Evolutionary conservation across 2,797 vertebrate species (phyloP).

Genomic region (Podarcis siculus): DNA sequence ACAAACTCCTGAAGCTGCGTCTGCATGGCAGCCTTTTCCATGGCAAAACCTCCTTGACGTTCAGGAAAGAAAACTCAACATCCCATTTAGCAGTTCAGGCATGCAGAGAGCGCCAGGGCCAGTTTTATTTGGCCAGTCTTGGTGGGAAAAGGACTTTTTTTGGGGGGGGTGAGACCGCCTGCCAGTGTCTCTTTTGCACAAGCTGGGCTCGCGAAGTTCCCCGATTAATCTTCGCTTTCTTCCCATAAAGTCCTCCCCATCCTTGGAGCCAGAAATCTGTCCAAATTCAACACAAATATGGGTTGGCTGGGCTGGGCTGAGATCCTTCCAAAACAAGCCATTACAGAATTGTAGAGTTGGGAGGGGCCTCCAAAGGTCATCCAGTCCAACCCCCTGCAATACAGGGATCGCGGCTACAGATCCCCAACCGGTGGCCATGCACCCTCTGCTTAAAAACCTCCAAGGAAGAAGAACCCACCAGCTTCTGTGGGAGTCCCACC

Average conservation of each 20-base stretch:
- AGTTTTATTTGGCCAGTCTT: background rate
- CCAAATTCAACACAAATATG: background rate
- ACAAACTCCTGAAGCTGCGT: too few relatives aligned
- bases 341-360: too few relatives aligned
- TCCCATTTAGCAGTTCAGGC: background rate
- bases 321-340: background rate
- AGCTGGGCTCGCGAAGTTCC: background rate
- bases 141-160: background rate
- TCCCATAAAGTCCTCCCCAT: too few relatives aligned
- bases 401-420: too few relatives aligned
- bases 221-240: background rate
- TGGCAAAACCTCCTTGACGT: background rate
- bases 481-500: too few relatives aligned
- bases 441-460: too few relatives aligned
- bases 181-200: background rate
- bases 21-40: background rate
- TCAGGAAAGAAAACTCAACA: background rate
- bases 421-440: too few relatives aligned
- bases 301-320: background rate
- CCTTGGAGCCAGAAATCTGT: background rate
- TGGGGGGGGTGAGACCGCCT: background rate
- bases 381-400: too few relatives aligned
- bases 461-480: too few relatives aligned
- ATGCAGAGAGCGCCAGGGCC: background rate
- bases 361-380: too few relatives aligned